Percentiles rank a stretch among this genome's conserved stretches.
These are phyloP conservation scores for Aphaenogaster ashmeadi DNA, from an alignment of 1,140 invertebrate genomes.

Conservation along the genomic window DNA sequence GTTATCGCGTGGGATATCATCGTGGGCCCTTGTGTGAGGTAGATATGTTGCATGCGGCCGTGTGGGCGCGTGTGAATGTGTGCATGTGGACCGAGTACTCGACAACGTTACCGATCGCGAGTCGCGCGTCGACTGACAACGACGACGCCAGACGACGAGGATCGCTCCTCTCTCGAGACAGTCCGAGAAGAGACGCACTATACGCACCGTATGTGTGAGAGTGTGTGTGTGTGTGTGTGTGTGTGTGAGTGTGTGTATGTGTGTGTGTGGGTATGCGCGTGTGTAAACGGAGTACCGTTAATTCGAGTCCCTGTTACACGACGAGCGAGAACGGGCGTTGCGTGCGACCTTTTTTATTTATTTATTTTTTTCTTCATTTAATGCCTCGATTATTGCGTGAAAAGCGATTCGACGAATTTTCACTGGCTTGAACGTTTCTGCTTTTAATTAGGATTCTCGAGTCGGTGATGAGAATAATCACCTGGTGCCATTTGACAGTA, in stretches of 20 bases:
- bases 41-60: background rate
- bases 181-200: conserved; percentile 2
- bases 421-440: background rate
- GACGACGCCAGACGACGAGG: conserved; percentile 43
- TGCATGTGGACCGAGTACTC: conserved; percentile 21
- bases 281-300: conserved; percentile 78
- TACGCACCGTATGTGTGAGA: background rate
- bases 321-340: conserved; percentile 24
- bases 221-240: background rate
- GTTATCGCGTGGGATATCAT: background rate
- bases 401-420: background rate
- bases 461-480: conserved; percentile 67
- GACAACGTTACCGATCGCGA: conserved; percentile 75
- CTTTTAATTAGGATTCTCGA: background rate
- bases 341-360: background rate
- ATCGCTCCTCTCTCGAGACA: conserved; percentile 50
- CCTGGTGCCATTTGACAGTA: conserved; percentile 86
- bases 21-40: background rate
- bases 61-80: background rate
- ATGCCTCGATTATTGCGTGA: background rate
- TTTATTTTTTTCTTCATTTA: background rate
- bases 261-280: background rate
- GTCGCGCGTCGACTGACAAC: conserved; percentile 81
- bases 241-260: background rate
- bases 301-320: conserved; percentile 79